Conservation (phyloP, 2,888 invertebrate genomes). For the Andrena bicolor region DNA sequence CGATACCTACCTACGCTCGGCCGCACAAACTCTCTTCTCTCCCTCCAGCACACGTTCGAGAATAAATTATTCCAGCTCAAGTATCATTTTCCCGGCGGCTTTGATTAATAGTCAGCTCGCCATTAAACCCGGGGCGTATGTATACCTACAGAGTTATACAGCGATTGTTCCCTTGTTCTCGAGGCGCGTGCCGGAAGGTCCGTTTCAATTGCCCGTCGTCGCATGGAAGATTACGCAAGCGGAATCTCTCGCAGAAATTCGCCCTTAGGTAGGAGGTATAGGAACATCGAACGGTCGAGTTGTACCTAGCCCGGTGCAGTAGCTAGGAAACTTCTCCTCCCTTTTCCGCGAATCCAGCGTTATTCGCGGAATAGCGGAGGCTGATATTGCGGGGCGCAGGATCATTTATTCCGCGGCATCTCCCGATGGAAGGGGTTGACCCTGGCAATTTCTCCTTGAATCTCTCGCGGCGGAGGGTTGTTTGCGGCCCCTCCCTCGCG, state of each 20-base stretch:
- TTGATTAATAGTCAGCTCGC: background rate
- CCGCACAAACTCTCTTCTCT: background rate
- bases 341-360: constrained; percentile 9
- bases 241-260: background rate
- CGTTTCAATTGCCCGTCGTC: background rate
- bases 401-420: constrained; percentile 61
- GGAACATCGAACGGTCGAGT: constrained; percentile 3
- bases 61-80: constrained; percentile 38
- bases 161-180: no score
- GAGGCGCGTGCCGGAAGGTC: background rate
- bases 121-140: background rate
- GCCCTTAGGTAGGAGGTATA: background rate
- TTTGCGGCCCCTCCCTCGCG: constrained; percentile 63
- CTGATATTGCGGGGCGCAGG: constrained; percentile 14
- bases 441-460: constrained; percentile 72
- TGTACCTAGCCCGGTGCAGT: background rate
- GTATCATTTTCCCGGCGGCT: background rate
- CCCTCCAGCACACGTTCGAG: constrained; percentile 6
- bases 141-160: no score
- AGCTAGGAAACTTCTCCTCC: background rate
- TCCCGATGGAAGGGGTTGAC: constrained; percentile 64
- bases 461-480: constrained; percentile 56
- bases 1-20: constrained; percentile 23
- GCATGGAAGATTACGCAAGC: background rate
- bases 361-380: constrained; percentile 9